Base-by-base conservation (phyloP, 2,888 invertebrate species). In the Ophion slaviceki region DNA sequence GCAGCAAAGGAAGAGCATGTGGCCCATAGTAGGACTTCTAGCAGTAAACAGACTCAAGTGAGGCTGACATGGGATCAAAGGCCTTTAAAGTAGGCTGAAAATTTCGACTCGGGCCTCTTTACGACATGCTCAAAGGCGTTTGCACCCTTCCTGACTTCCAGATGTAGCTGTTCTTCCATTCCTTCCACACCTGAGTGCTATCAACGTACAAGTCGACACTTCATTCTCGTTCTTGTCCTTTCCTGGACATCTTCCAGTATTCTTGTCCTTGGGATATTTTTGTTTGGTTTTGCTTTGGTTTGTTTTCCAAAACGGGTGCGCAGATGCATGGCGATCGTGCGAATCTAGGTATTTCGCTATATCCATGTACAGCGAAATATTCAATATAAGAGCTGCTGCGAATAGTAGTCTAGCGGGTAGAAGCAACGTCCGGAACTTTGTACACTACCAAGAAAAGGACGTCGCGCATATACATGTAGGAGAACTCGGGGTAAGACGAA, bases 291-390 rank as follows among this genome's bases (percentile, higher is more conserved):
- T 40, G 40, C 40, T 40, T 40, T 6, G 40, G 40, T 68, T n/a
- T 28, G 7, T 80, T 74, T 81, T 77, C 77, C 86, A 72, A 70
- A 85, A 72, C 74, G 62, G 61, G 57, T 14, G 53, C 53, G 74
- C n/a, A 68, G 84, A 85, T 62, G 67, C 70, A 47, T 32, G 72
- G 70, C 53, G 70, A 68, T 86, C 40, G 74, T 14, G 71, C 40
- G 47, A 77, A 40, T 74, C 68, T 79, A 88, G 88, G 88, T 88
- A 87, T 88, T 83, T 68, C 82, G 53, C 28, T 24, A 7, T 59
- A 68, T 82, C 68, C 86, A 86, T 87, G 77, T 87, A 86, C 86
- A 87, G 87, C 87, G 82, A 80, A 88, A 88, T 88, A 90, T 90
- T 88, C 84, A 88, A 75, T 85, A 87, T 86, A 89, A 89, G 71